Base-by-base conservation (phyloP, 2,888 invertebrate genomes). In the Pharmacophagus antenor region DNA sequence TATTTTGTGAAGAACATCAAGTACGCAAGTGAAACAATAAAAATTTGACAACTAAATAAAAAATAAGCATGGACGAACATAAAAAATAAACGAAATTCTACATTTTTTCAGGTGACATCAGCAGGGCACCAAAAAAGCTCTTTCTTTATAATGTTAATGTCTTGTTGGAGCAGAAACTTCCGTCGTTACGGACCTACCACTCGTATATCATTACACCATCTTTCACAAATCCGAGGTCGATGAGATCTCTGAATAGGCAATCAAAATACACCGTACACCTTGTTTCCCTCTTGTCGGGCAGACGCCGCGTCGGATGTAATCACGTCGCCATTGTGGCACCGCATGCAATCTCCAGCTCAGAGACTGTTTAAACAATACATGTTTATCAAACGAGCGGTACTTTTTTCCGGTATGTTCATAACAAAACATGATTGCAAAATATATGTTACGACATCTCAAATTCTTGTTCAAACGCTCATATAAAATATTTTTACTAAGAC, bases 281-380 rank as follows among this genome's bases (percentile, higher is more conserved):
- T 27, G 25, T 48, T n/a, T 8, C 23, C 27, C 17, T 15, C 37
- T 37, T 18, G 42, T 17, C 31, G 31, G 31, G 3, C 12, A 12
- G 31, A 15, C 3, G 31, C 31, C 15, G 48, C 6, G 49, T 27
- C 27, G 18, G 18, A 1, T 31, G 25, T 31, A 50, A 50, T 50
- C 49, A 27, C 20, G 49, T 27, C 49, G 49, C 27, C 17, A 50
- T 50, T 50, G 49, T 50, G 17, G 10, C 31, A 27, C 27, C 31
- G 18, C 27, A 25, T 8, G 18, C 27, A 50, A 27, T 27, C 27
- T 50, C 18, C 25, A 27, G 15, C 23, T 5, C 22, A n/a, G 15
- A 47, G 47, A 3, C 3, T 20, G 8, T 50, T 20, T 17, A 50
- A 50, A 50, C 49, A n/a, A 8, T 23, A 48, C 42, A 46, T 12